Evolutionary conservation across 2,113 vertebrate species (phyloP).

Genomic region (Okapia johnstoni): DNA sequence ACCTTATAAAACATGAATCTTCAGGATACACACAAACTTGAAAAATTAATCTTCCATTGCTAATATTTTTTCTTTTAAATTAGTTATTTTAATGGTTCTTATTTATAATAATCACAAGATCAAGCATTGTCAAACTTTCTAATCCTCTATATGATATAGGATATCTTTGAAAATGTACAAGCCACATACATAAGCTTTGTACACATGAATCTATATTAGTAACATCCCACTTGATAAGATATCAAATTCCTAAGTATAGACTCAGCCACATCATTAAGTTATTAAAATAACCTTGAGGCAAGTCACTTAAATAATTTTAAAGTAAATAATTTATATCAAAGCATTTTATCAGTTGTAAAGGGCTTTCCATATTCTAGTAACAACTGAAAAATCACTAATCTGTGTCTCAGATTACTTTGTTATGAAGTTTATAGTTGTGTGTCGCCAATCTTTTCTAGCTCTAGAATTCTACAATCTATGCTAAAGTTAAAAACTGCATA

Average conservation of each 20-base stretch:
- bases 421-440: neutral
- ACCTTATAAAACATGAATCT: constrained; percentile 15
- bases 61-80: constrained; percentile 18
- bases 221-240: neutral
- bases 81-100: neutral
- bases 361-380: neutral
- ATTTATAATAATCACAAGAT: neutral
- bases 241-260: neutral
- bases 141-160: neutral
- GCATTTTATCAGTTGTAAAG: neutral
- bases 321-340: neutral
- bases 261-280: neutral
- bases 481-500: neutral
- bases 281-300: neutral
- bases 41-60: neutral
- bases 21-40: neutral
- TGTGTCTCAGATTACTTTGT: neutral
- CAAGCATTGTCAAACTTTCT: neutral
- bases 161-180: neutral
- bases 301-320: constrained; percentile 29
- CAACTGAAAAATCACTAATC: neutral
- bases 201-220: neutral
- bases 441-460: neutral
- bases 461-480: neutral
- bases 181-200: neutral